Percentiles rank a stretch among this genome's conserved stretches.
These are phyloP conservation scores for Conopomorpha cramerella DNA, from an alignment of 1,140 invertebrate genomes.

Conservation along the genomic window DNA sequence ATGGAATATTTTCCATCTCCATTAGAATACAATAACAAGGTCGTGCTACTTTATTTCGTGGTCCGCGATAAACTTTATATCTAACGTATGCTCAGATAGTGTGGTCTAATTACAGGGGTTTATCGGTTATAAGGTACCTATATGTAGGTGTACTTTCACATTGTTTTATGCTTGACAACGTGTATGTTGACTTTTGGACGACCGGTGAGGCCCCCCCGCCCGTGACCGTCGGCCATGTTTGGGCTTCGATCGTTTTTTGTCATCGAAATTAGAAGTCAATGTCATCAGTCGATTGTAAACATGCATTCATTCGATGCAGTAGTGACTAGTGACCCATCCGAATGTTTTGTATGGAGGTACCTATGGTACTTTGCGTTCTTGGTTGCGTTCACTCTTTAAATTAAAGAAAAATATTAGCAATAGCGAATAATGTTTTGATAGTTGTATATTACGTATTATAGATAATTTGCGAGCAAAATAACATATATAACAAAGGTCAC, in stretches of 20 bases:
- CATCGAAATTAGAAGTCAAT: too few species aligned
- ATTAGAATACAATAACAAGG: slow-evolving; percentile 46
- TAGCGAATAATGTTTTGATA: too few species aligned
- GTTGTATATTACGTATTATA: too few species aligned
- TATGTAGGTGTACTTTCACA: not conserved
- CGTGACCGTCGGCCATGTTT: slow-evolving; percentile 11
- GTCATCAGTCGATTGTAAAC: slow-evolving; percentile 18
- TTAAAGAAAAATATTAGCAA: too few species aligned
- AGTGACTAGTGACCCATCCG: too few species aligned
- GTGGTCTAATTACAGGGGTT: not conserved
- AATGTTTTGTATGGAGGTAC: too few species aligned
- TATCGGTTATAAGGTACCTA: not conserved
- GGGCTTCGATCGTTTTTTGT: slow-evolving; percentile 19
- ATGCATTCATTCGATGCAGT: too few species aligned
- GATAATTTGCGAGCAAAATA: too few species aligned
- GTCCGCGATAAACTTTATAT: not conserved
- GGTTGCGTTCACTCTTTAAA: too few species aligned
- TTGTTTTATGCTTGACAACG: not conserved
- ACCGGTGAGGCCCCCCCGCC: slow-evolving; percentile 9
- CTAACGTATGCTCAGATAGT: not conserved
- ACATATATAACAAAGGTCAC: too few species aligned
- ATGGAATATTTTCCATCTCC: slow-evolving; percentile 29
- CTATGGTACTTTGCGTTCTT: too few species aligned
- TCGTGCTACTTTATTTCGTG: slow-evolving; percentile 12
- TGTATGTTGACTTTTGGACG: slow-evolving; percentile 20